A percentile compares a stretch with the other conserved stretches of the same genome.
These are phyloP conservation scores for Homarus americanus DNA, from an alignment of 1,140 invertebrate genomes.

Conservation along the genomic window DNA sequence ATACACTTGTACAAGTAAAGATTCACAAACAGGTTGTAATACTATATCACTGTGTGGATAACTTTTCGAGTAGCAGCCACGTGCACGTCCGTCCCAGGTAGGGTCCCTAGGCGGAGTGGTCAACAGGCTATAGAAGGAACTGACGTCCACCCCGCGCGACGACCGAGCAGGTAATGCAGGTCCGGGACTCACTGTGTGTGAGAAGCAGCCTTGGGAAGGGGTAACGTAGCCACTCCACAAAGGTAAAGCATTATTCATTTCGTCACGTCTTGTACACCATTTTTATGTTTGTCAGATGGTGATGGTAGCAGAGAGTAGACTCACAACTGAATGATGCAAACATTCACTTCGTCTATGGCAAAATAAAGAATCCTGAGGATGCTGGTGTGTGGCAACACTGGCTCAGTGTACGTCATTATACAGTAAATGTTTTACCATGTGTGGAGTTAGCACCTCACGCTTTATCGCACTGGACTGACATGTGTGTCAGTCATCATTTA, in stretches of 20 bases:
- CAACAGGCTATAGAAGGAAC: background rate
- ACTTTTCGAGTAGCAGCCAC: background rate
- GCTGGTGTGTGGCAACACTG: background rate
- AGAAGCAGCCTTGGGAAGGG: background rate
- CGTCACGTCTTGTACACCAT: background rate
- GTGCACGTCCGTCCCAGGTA: background rate
- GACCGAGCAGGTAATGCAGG: background rate
- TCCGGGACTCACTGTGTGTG: background rate
- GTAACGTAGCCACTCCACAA: background rate
- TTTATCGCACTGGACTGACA: background rate
- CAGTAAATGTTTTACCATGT: conserved; percentile 4
- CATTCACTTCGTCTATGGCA: background rate
- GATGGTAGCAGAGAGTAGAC: background rate
- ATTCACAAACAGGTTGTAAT: background rate
- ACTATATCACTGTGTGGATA: background rate
- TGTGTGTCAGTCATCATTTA: too few species aligned
- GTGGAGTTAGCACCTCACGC: background rate
- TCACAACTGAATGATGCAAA: background rate
- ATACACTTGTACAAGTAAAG: background rate
- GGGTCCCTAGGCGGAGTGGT: background rate
- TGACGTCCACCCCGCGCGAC: background rate
- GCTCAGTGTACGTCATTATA: background rate
- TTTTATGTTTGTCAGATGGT: background rate
- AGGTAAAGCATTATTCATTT: background rate
- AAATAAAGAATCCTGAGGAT: background rate